These are phyloP conservation scores for Triplophysa yarkandensis DNA, from an alignment of 2,797 vertebrate species.

Conservation along the genomic window DNA sequence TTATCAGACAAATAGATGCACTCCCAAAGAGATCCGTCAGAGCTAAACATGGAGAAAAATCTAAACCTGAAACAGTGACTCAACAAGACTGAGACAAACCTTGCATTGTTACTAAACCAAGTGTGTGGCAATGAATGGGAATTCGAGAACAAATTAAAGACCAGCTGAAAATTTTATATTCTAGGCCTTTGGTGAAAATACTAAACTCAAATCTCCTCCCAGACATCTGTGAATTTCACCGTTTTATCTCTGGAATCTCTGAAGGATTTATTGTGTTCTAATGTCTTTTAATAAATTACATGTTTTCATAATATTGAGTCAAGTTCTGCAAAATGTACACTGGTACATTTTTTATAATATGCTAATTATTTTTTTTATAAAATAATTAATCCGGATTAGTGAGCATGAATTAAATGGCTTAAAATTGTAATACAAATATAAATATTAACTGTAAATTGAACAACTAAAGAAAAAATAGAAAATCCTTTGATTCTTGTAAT, in stretches of 20 bases:
- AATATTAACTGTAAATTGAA: background rate
- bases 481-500: background rate
- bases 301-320: too few relatives aligned
- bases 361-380: too few relatives aligned
- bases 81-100: constrained; percentile 28
- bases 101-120: constrained; percentile 15
- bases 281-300: background rate
- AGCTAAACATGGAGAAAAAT: constrained; percentile 52
- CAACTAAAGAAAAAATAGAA: background rate
- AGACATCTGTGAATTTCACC: background rate
- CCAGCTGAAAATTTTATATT: constrained; percentile 8
- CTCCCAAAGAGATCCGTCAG: constrained; percentile 49
- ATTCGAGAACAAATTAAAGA: background rate
- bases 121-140: constrained; percentile 3
- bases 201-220: background rate
- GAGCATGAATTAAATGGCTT: background rate
- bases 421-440: too few relatives aligned
- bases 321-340: too few relatives aligned
- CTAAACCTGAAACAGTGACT: constrained; percentile 33
- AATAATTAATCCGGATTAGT: background rate
- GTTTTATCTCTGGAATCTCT: background rate
- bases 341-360: too few relatives aligned
- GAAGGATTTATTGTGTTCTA: background rate
- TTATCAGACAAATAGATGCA: constrained; percentile 55
- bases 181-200: constrained; percentile 9